A percentile compares a stretch with the other conserved stretches of the same genome.
These are phyloP conservation scores for Corapipo altera DNA, from an alignment of 2,113 vertebrate genomes.

Conservation along the genomic window DNA sequence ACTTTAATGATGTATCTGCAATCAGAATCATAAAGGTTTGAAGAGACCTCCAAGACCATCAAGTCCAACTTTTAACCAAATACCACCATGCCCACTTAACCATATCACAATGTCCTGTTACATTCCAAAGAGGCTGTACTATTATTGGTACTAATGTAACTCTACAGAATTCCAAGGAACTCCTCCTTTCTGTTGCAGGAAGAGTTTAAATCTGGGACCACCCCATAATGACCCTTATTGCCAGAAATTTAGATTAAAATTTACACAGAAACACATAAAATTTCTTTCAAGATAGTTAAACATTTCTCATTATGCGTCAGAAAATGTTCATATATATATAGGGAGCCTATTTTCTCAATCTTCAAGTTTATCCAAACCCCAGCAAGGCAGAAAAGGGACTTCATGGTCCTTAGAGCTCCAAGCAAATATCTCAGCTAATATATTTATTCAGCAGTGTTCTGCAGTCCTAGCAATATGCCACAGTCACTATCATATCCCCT, in stretches of 20 bases:
- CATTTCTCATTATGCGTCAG: not conserved
- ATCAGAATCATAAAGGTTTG: not conserved
- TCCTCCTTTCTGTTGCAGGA: not conserved
- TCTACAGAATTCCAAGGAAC: not conserved
- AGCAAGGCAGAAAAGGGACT: not conserved
- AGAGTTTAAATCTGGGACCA: not conserved
- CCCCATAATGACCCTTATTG: not conserved
- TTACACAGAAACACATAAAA: not conserved
- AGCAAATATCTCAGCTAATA: not conserved
- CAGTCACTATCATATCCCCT: not conserved
- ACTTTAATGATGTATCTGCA: not conserved
- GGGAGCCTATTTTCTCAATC: not conserved
- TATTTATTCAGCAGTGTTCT: not conserved
- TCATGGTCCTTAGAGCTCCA: not conserved
- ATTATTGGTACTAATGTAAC: not conserved
- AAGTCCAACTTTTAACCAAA: not conserved
- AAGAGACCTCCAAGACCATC: not conserved
- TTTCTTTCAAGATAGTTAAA: not conserved
- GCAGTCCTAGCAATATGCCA: not conserved
- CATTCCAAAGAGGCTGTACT: not conserved
- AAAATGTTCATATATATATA: not conserved
- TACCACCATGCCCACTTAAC: not conserved
- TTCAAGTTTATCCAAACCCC: not conserved
- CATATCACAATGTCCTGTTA: not conserved
- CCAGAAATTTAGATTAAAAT: not conserved